These are phyloP conservation scores for Eulemur coronatus DNA, from an alignment of 2,797 vertebrate genomes.

Conservation along the genomic window DNA sequence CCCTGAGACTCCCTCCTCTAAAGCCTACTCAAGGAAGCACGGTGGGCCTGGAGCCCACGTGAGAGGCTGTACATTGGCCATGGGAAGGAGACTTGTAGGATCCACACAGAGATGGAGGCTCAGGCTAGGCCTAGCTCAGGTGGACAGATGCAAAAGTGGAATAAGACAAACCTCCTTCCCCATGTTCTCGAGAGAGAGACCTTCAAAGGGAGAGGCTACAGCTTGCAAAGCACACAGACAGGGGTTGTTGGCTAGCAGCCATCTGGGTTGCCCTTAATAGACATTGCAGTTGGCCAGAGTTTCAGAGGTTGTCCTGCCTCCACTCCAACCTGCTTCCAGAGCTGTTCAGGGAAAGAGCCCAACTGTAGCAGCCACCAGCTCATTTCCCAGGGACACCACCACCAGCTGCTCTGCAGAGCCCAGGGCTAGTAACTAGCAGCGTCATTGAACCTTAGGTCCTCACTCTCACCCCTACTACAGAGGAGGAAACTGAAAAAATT, in stretches of 20 bases:
- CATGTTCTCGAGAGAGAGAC: not conserved
- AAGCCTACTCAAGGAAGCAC: not conserved
- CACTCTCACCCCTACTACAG: not conserved
- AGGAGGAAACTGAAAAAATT: conserved; percentile 4
- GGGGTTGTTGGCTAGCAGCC: not conserved
- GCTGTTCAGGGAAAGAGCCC: conserved; percentile 47
- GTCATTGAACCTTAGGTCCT: not conserved
- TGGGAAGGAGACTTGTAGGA: not conserved
- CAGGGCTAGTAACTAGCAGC: not conserved
- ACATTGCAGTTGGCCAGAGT: conserved; percentile 12
- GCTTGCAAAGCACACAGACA: not conserved
- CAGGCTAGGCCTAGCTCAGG: not conserved
- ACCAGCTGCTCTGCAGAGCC: conserved; percentile 40
- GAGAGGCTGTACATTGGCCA: not conserved
- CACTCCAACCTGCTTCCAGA: not conserved
- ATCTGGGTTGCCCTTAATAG: conserved; percentile 47
- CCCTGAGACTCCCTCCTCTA: not conserved
- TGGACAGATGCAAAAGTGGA: not conserved
- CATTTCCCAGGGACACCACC: not conserved
- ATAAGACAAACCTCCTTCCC: not conserved
- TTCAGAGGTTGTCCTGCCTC: conserved; percentile 40
- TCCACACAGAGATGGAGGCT: not conserved
- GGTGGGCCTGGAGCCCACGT: not conserved
- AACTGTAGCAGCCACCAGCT: conserved; percentile 41
- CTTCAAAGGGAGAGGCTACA: conserved; percentile 29